Conservation (phyloP, 1,140 invertebrate genomes). For the Elymnias hypermnestra region DNA sequence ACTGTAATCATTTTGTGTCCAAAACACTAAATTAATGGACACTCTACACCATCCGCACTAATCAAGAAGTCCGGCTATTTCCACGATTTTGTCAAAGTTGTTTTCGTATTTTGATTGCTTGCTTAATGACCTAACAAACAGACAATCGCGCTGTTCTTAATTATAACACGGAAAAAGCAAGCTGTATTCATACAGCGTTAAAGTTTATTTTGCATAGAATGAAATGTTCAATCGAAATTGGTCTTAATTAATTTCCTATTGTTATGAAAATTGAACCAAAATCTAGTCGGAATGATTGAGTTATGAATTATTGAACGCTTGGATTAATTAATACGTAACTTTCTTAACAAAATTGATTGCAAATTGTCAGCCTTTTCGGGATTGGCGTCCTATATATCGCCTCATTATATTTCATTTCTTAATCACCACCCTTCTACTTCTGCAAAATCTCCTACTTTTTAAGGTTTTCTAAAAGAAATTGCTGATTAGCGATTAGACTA, state of each 20-base stretch:
- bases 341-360: background rate
- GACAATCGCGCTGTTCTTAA: constrained; percentile 10
- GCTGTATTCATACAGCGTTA: background rate
- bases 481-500: too few relatives aligned
- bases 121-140: constrained; percentile 46
- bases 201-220: background rate
- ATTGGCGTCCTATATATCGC: too few relatives aligned
- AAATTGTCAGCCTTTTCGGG: too few relatives aligned
- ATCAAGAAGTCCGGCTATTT: constrained; percentile 53
- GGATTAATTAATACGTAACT: background rate
- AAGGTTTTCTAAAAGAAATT: too few relatives aligned
- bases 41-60: constrained; percentile 28
- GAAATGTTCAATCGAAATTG: background rate
- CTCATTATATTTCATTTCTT: too few relatives aligned
- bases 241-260: constrained; percentile 1
- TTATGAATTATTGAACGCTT: background rate
- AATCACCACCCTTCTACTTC: too few relatives aligned
- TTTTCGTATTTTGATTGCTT: constrained; percentile 52
- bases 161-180: background rate
- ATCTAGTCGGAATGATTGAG: background rate
- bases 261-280: constrained; percentile 1
- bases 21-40: background rate
- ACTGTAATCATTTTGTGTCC: too few relatives aligned
- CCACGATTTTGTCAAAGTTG: constrained; percentile 52
- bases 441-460: too few relatives aligned